phyloP scores from a whole-genome alignment of 2,888 invertebrate species.

The Pilophorus perplexus region DNA sequence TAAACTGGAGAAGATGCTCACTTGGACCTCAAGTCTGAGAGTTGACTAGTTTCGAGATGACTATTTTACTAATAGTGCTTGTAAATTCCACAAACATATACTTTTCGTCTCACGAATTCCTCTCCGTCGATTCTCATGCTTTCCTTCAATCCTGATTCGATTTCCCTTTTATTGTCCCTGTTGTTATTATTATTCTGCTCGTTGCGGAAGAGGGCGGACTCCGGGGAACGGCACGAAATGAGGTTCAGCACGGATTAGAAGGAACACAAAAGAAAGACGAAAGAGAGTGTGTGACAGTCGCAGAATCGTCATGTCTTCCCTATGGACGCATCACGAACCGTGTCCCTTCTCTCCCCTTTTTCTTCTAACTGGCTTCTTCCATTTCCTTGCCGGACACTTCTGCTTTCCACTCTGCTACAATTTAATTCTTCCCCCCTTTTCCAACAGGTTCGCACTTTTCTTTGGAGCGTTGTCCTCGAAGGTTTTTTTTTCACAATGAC shows the following conservation, averaged over 20 bases:
- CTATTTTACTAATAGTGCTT: too few relatives aligned
- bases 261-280: constrained; percentile 32
- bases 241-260: constrained; percentile 34
- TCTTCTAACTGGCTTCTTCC: constrained; percentile 8
- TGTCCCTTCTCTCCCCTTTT: constrained; percentile 2
- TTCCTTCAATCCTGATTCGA: neutral
- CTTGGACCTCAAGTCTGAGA: too few relatives aligned
- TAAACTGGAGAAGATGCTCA: too few relatives aligned
- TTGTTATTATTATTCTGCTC: constrained; percentile 29
- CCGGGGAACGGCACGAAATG: constrained; percentile 20
- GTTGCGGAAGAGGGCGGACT: constrained; percentile 15
- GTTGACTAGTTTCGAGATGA: too few relatives aligned
- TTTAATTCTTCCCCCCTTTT: constrained; percentile 25
- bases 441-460: constrained; percentile 22
- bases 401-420: constrained; percentile 35
- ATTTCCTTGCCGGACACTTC: neutral
- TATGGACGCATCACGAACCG: constrained; percentile 27
- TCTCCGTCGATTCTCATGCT: neutral
- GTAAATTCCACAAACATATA: too few relatives aligned
- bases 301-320: constrained; percentile 22
- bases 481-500: constrained; percentile 6
- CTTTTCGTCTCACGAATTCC: too few relatives aligned
- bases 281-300: constrained; percentile 38
- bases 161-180: constrained; percentile 26
- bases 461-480: constrained; percentile 1